These are phyloP conservation scores for Labia minor DNA, from an alignment of 2,888 invertebrate genomes.

Conservation along the genomic window DNA sequence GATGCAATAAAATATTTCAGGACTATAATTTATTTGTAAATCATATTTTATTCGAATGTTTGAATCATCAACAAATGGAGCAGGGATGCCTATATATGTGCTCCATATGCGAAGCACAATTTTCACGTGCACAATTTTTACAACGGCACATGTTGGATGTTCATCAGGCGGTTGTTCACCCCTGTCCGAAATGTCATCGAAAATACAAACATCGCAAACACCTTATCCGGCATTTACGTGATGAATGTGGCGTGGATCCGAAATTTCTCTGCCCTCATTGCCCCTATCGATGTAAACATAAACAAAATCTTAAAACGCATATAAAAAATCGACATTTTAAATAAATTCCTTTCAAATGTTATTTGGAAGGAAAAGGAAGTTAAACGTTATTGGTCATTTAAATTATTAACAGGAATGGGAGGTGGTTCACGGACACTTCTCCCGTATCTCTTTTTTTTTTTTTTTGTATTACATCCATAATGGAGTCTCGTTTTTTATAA, in stretches of 20 bases:
- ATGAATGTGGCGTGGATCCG: slow-evolving; percentile 50
- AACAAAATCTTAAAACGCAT: slow-evolving; percentile 42
- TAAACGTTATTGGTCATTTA: too few relatives aligned
- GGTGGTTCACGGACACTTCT: too few relatives aligned
- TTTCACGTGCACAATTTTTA: not conserved
- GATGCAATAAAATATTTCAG: not conserved
- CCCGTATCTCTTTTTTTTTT: too few relatives aligned
- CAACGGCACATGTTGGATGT: not conserved
- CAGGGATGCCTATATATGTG: not conserved
- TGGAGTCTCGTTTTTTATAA: too few relatives aligned
- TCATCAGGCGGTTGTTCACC: not conserved
- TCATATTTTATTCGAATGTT: not conserved
- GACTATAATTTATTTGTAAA: not conserved
- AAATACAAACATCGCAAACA: slow-evolving; percentile 27
- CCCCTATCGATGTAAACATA: slow-evolving; percentile 47
- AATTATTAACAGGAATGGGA: too few relatives aligned
- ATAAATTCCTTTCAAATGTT: not conserved
- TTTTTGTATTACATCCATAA: too few relatives aligned
- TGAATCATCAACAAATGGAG: not conserved
- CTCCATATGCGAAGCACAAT: not conserved
- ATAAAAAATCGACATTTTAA: slow-evolving; percentile 38
- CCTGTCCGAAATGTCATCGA: slow-evolving; percentile 24
- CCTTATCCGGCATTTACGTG: slow-evolving; percentile 45
- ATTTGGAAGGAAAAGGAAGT: too few relatives aligned
- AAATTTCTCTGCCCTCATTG: slow-evolving; percentile 51